Evolutionary conservation across 1,140 invertebrate genomes (phyloP).

Genomic region (Helicorthomorpha holstii): DNA sequence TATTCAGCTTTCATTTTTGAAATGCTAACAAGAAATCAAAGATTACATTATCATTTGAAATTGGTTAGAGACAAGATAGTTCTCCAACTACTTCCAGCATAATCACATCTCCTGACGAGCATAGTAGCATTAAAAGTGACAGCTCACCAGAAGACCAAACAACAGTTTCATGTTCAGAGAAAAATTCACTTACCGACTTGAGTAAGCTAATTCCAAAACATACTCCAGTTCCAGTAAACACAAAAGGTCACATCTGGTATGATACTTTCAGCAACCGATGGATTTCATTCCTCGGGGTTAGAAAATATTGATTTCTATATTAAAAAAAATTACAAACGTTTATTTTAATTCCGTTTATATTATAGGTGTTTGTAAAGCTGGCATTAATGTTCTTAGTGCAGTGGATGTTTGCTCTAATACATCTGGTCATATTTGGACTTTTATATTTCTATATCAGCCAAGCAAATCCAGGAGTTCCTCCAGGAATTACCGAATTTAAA

Average conservation of each 20-base stretch:
- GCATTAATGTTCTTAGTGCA: constrained; percentile 82
- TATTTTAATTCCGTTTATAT: constrained; percentile 8
- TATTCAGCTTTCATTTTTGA: too few relatives aligned
- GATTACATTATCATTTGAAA: too few relatives aligned
- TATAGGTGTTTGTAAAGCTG: constrained; percentile 64
- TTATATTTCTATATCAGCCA: constrained; percentile 87
- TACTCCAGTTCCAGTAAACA: too few relatives aligned
- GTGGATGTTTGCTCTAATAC: constrained; percentile 74
- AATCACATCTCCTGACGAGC: constrained; percentile 19
- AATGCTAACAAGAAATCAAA: too few relatives aligned
- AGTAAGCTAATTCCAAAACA: not conserved
- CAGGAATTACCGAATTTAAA: constrained; percentile 71
- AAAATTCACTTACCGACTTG: not conserved
- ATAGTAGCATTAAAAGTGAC: constrained; percentile 14
- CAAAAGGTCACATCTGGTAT: constrained; percentile 85
- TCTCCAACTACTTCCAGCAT: constrained; percentile 17
- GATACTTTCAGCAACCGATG: constrained; percentile 81
- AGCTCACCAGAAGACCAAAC: not conserved
- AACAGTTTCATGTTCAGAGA: not conserved
- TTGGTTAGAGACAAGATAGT: constrained; percentile 3
- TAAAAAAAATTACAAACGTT: not conserved
- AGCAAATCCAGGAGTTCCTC: constrained; percentile 82
- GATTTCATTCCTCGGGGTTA: constrained; percentile 75
- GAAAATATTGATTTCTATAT: constrained; percentile 20
- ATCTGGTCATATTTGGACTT: constrained; percentile 57